These are phyloP conservation scores for Pelvicachromis taeniatus DNA, from an alignment of 2,113 vertebrate species.

Conservation along the genomic window DNA sequence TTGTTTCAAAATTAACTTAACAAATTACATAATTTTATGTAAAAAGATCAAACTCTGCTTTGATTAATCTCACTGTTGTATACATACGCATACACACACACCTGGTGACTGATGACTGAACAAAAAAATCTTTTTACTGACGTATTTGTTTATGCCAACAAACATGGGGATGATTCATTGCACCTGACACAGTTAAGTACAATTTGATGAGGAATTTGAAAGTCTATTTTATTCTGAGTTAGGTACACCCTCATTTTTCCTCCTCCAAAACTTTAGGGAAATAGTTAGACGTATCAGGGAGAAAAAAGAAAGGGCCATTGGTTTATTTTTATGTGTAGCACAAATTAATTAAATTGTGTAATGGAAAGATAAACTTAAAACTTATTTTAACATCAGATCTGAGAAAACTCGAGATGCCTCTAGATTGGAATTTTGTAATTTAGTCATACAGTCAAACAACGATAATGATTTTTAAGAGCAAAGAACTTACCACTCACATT, in stretches of 20 bases:
- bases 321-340: not conserved
- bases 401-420: not conserved
- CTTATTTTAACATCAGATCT: not conserved
- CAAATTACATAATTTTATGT: not conserved
- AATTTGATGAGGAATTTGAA: not conserved
- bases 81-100: not conserved
- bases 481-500: fast-evolving
- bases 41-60: not conserved
- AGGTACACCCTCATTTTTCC: not conserved
- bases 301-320: fast-evolving
- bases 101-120: not conserved
- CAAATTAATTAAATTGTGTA: not conserved
- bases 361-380: not conserved
- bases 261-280: not conserved
- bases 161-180: not conserved
- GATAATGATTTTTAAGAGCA: not conserved
- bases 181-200: not conserved
- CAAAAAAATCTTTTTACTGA: not conserved
- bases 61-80: not conserved
- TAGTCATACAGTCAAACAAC: not conserved
- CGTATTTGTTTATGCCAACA: not conserved
- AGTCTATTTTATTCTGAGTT: not conserved
- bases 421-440: not conserved
- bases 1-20: not conserved
- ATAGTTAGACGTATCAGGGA: fast-evolving